These are phyloP conservation scores for Furcifer pardalis DNA, from an alignment of 2,797 vertebrate species.

Conservation along the genomic window DNA sequence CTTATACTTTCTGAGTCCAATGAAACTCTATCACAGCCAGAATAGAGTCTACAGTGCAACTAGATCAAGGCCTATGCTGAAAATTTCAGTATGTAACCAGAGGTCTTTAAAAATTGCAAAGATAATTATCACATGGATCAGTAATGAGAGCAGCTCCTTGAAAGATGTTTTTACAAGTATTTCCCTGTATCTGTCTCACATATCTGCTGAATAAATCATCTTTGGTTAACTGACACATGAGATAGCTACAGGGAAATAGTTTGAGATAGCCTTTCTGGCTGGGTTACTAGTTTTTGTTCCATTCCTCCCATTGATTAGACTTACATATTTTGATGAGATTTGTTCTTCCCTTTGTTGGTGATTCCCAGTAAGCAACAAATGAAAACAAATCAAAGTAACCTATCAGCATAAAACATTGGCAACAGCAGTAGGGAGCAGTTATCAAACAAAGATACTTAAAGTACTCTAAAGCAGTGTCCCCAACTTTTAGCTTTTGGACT, in stretches of 20 bases:
- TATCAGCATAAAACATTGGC: neutral
- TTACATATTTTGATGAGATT: neutral
- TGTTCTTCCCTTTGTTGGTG: neutral
- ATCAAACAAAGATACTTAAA: neutral
- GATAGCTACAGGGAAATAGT: no score
- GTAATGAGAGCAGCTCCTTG: slow-evolving; percentile 50
- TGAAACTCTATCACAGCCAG: slow-evolving; percentile 59
- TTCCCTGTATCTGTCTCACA: slow-evolving; percentile 20
- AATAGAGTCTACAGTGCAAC: slow-evolving; percentile 72
- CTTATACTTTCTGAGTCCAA: slow-evolving; percentile 62
- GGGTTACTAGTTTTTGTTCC: neutral
- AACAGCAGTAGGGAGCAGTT: neutral
- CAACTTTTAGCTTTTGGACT: no score
- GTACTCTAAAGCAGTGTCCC: no score
- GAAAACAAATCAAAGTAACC: neutral
- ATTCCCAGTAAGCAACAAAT: neutral
- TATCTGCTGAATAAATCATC: slow-evolving; percentile 7
- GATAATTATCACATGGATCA: slow-evolving; percentile 66
- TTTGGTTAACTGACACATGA: slow-evolving; percentile 39
- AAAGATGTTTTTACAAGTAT: slow-evolving; percentile 28
- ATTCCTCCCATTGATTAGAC: neutral
- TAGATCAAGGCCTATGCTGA: slow-evolving; percentile 50
- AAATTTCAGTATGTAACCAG: slow-evolving; percentile 57
- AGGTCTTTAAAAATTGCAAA: slow-evolving; percentile 44
- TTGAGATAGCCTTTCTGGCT: neutral